phyloP scores from a whole-genome alignment of 2,113 vertebrate species.

The zebrafish (Danio rerio) region GRCz12tu NC_133197.1:793501-794000 shows the following conservation, averaged over 20 bases:
- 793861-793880: no score
- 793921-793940: no score
- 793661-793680: conserved; percentile 57
- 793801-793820: not conserved
- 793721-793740: conserved; percentile 52
- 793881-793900: no score
- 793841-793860: no score
- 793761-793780: not conserved
- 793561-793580: conserved; percentile 74
- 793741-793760: conserved; percentile 74
- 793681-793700: conserved; percentile 65
- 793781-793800: not conserved
- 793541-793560: conserved; percentile 66
- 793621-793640: conserved; percentile 79
- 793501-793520: not conserved
- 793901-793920: no score
- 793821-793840: no score
- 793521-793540: not conserved
- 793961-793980: no score
- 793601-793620: conserved; percentile 76
- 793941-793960: no score
- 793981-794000: no score
- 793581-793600: conserved; percentile 75
- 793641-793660: conserved; percentile 65
- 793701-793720: conserved; percentile 73